A percentile compares a stretch with the other conserved stretches of the same genome.
Conservation (phyloP, 2,113 vertebrate genomes). For the Equus przewalskii region DNA sequence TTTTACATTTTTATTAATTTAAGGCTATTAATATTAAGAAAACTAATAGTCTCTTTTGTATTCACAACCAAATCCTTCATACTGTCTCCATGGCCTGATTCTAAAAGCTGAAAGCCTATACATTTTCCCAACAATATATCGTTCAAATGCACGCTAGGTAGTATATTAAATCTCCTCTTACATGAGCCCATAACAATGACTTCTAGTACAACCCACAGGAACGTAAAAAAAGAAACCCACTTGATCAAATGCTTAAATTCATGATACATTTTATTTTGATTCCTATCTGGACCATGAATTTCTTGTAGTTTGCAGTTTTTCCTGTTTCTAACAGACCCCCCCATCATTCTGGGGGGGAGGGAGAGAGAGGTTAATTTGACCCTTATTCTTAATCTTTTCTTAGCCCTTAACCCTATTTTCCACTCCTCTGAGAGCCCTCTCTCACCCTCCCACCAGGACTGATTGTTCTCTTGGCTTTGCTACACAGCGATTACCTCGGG, state of each 20-base stretch:
- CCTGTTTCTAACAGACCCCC: not conserved
- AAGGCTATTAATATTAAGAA: slow-evolving; percentile 39
- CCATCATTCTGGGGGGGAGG: not conserved
- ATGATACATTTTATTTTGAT: slow-evolving; percentile 20
- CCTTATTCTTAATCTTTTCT: slow-evolving; percentile 22
- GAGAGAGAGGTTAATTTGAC: not conserved
- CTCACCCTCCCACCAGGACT: not conserved
- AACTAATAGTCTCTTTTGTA: slow-evolving; percentile 46
- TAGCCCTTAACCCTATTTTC: slow-evolving; percentile 2
- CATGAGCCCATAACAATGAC: not conserved
- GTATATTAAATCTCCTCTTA: slow-evolving; percentile 45
- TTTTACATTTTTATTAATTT: slow-evolving; percentile 51
- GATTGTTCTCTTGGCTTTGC: not conserved
- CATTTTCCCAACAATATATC: not conserved
- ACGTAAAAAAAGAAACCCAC: not conserved
- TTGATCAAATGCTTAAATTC: slow-evolving; percentile 16
- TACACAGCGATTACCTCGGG: not conserved
- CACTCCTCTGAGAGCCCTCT: slow-evolving; percentile 7
- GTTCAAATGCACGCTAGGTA: not conserved
- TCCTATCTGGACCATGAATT: not conserved
- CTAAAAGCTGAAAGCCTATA: slow-evolving; percentile 26
- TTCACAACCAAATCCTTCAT: slow-evolving; percentile 26
- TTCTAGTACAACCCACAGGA: not conserved
- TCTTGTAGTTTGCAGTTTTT: slow-evolving; percentile 32
- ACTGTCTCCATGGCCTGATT: not conserved